A percentile compares a stretch with the other conserved stretches of the same genome.
These are phyloP conservation scores for Chiridota heheva DNA, from an alignment of 35 echinoderm and acorn worm genomes.

Conservation along the genomic window DNA sequence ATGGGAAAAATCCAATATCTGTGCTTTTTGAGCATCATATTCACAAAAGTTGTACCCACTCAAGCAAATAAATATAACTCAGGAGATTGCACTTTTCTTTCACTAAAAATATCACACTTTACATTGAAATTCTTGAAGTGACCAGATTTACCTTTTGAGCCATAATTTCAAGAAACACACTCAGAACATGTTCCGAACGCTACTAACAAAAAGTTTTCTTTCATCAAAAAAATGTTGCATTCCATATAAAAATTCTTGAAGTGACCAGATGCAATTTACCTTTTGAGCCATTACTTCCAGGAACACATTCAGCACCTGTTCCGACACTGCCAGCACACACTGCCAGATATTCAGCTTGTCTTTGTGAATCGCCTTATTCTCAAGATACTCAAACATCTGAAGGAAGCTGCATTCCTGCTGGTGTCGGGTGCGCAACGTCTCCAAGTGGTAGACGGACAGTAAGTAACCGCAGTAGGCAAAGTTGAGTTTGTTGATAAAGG, in stretches of 20 bases:
- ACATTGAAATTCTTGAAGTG: no score
- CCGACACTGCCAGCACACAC: slow-evolving; percentile 72
- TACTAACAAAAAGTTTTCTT: no score
- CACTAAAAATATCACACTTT: no score
- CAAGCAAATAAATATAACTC: no score
- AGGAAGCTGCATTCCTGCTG: slow-evolving; percentile 66
- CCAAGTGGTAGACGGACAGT: slow-evolving; percentile 84
- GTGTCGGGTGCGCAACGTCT: slow-evolving; percentile 69
- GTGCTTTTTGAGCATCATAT: no score
- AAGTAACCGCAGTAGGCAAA: slow-evolving; percentile 98
- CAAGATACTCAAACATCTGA: slow-evolving; percentile 83
- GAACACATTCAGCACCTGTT: slow-evolving; percentile 88
- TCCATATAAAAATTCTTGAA: not conserved
- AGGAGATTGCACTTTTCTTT: no score
- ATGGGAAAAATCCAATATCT: no score
- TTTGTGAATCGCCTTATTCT: slow-evolving; percentile 91
- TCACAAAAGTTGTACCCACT: no score
- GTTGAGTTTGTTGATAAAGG: slow-evolving; percentile 89
- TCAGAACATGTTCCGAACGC: no score
- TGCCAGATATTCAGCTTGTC: slow-evolving; percentile 98
- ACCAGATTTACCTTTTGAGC: no score
- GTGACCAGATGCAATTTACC: slow-evolving; percentile 31
- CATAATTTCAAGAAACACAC: no score
- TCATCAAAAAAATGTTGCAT: no score
- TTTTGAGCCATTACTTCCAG: slow-evolving; percentile 86